These are phyloP conservation scores for Plectrocnemia conspersa DNA, from an alignment of 1,140 invertebrate genomes.

Conservation along the genomic window DNA sequence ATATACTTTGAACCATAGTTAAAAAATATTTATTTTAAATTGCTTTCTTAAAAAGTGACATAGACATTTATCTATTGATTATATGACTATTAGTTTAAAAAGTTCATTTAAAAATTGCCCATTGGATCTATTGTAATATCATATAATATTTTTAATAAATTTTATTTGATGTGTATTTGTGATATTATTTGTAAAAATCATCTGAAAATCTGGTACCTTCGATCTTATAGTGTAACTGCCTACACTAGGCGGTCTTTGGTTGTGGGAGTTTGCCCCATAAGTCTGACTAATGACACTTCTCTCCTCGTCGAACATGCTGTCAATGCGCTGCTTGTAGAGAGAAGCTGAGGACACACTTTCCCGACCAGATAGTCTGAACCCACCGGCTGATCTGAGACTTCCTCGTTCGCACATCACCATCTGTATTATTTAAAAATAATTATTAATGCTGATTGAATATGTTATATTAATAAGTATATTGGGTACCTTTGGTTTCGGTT, in stretches of 20 bases:
- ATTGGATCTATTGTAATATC: too few relatives aligned
- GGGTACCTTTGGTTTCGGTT: slow-evolving; percentile 13
- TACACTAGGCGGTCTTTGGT: slow-evolving; percentile 14
- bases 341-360: slow-evolving; percentile 57
- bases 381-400: slow-evolving; percentile 42
- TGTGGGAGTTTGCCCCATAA: slow-evolving; percentile 36
- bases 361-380: slow-evolving; percentile 43
- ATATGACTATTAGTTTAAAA: too few relatives aligned
- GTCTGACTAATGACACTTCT: slow-evolving; percentile 44
- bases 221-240: slow-evolving; percentile 18
- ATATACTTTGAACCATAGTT: too few relatives aligned
- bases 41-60: too few relatives aligned
- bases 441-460: not conserved
- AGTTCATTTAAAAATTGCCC: too few relatives aligned
- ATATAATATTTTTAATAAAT: too few relatives aligned
- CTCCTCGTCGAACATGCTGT: slow-evolving; percentile 75
- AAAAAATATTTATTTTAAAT: too few relatives aligned
- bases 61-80: too few relatives aligned
- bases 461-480: not conserved
- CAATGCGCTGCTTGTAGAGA: slow-evolving; percentile 76
- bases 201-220: slow-evolving; percentile 18
- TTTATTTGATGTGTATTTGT: too few relatives aligned
- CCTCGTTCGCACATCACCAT: slow-evolving; percentile 48
- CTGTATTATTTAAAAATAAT: slow-evolving; percentile 38
- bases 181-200: too few relatives aligned